A percentile compares a stretch with the other conserved stretches of the same genome.
Conservation (phyloP, 2,888 invertebrate species). For the Leucozona laternaria region DNA sequence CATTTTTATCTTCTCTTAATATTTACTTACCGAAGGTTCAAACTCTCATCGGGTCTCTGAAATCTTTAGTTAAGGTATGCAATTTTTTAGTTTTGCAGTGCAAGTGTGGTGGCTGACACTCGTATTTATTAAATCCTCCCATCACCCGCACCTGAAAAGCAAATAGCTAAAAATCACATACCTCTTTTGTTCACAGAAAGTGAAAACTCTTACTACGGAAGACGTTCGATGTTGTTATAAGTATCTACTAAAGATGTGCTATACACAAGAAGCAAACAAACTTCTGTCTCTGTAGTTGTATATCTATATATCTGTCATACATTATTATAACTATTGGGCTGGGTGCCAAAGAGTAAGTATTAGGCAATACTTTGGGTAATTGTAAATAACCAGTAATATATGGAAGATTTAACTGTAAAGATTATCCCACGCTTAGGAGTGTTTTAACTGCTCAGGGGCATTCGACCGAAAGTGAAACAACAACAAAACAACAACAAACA, state of each 20-base stretch:
- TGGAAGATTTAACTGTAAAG: constrained; percentile 36
- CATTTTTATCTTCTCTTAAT: too few species aligned
- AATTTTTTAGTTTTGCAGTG: too few species aligned
- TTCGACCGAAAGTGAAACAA: constrained; percentile 69
- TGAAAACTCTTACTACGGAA: constrained; percentile 70
- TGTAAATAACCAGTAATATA: constrained; percentile 36
- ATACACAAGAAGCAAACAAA: constrained; percentile 32
- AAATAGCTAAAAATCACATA: not conserved
- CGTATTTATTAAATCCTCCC: not conserved
- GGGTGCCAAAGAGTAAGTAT: constrained; percentile 28
- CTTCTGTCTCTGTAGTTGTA: not conserved
- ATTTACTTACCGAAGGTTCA: too few species aligned
- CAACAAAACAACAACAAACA: constrained; percentile 9
- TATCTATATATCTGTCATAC: constrained; percentile 15
- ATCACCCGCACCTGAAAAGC: not conserved
- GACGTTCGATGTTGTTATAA: too few species aligned
- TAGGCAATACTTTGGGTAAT: constrained; percentile 24
- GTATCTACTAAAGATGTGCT: too few species aligned
- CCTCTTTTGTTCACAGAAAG: constrained; percentile 55
- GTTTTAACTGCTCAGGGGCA: constrained; percentile 10
- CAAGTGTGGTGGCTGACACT: too few species aligned
- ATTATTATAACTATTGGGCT: constrained; percentile 33
- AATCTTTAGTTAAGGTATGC: too few species aligned
- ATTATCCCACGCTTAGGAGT: constrained; percentile 52
- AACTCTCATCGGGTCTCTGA: too few species aligned